Evolutionary conservation across 1,140 invertebrate genomes (phyloP).

Genomic region (Neodiprion lecontei): DNA sequence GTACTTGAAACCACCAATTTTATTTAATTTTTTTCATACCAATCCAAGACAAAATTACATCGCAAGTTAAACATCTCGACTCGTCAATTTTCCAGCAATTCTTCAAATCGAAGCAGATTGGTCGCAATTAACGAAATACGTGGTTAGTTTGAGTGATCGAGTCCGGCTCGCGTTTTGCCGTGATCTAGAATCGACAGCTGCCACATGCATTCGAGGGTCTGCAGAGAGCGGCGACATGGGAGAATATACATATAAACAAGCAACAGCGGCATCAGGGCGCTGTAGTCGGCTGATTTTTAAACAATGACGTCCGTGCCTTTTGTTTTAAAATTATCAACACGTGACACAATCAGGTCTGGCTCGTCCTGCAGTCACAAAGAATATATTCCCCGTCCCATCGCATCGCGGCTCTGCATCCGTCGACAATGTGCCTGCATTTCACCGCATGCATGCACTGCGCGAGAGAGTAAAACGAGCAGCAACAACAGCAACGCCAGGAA

Average conservation of each 20-base stretch:
- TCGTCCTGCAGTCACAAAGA: conserved; percentile 47
- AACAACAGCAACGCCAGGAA: no score
- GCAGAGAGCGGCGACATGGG: not conserved
- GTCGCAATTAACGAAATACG: no score
- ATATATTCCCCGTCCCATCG: conserved; percentile 21
- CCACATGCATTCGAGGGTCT: not conserved
- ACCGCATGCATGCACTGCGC: not conserved
- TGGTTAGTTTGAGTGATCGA: conserved; percentile 38
- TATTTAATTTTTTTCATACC: no score
- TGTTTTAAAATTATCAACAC: conserved; percentile 62
- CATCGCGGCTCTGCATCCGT: not conserved
- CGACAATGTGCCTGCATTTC: conserved; percentile 7
- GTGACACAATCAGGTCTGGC: conserved; percentile 54
- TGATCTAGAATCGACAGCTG: conserved; percentile 39
- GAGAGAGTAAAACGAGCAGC: no score
- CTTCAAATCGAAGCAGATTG: no score
- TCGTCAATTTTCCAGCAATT: no score
- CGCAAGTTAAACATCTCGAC: no score
- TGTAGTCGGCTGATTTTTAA: conserved; percentile 51
- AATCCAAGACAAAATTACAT: no score
- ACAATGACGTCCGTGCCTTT: conserved; percentile 52
- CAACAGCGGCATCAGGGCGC: conserved; percentile 21
- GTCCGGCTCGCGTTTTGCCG: conserved; percentile 33
- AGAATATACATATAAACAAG: not conserved
- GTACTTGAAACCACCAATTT: no score